Evolutionary conservation across 2,888 invertebrate species (phyloP).

Genomic region (Tolmerus cingulatus): DNA sequence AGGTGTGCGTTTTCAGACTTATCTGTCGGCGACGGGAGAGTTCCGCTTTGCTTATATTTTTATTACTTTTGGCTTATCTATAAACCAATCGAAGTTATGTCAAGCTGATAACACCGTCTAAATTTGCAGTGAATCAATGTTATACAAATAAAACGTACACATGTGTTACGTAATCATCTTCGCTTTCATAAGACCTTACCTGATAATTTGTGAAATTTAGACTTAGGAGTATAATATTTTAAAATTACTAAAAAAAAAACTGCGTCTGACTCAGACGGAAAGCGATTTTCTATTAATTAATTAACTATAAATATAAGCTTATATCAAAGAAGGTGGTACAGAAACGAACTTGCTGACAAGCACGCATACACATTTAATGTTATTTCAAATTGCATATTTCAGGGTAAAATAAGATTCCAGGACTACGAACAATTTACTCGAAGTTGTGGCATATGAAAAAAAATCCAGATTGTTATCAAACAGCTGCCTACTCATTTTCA

Average conservation of each 20-base stretch:
- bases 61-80: neutral
- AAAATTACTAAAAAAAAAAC: too few relatives aligned
- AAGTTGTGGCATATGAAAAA: neutral
- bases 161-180: neutral
- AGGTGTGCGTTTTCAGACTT: neutral
- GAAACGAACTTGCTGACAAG: neutral
- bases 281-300: too few relatives aligned
- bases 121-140: neutral
- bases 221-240: too few relatives aligned
- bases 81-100: neutral
- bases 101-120: neutral
- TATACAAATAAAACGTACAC: neutral
- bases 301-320: too few relatives aligned
- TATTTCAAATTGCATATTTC: neutral
- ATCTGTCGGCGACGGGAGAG: neutral
- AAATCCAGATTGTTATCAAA: neutral
- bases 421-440: neutral
- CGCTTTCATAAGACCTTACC: neutral
- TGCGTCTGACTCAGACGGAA: too few relatives aligned
- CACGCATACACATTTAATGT: neutral
- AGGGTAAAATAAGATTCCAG: too few relatives aligned
- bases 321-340: neutral
- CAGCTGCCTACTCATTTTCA: neutral
- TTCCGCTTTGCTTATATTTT: neutral
- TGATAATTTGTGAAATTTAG: neutral